Evolutionary conservation across 2,797 vertebrate species (phyloP).

Genomic region (Argentina silus): DNA sequence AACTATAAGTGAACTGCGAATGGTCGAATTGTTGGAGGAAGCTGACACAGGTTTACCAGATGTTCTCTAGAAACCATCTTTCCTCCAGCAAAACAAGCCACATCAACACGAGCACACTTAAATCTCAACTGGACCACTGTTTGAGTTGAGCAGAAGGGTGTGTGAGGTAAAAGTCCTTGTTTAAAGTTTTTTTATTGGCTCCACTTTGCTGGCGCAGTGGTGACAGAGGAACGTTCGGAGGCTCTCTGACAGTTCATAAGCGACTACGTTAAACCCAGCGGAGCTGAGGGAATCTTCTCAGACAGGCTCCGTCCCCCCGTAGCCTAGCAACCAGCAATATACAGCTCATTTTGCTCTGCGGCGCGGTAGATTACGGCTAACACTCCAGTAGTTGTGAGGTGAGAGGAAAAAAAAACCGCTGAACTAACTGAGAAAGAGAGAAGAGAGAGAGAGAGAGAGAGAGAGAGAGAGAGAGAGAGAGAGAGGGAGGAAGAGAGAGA

Average conservation of each 20-base stretch:
- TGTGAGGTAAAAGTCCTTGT: neutral
- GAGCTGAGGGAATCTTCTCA: slow-evolving; percentile 57
- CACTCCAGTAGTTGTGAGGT: slow-evolving; percentile 37
- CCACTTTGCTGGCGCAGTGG: slow-evolving; percentile 25
- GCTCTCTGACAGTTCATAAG: slow-evolving; percentile 59
- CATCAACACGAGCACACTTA: neutral
- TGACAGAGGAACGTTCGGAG: slow-evolving; percentile 40
- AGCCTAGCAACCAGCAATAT: slow-evolving; percentile 76
- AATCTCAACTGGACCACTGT: slow-evolving; percentile 3
- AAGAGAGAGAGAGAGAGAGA: slow-evolving; percentile 6
- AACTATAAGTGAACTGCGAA: slow-evolving; percentile 51
- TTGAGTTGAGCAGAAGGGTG: too few species aligned
- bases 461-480: slow-evolving; percentile 5
- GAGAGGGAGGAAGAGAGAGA: neutral
- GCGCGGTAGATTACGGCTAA: slow-evolving; percentile 46
- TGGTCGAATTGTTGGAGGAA: slow-evolving; percentile 15
- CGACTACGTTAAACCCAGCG: slow-evolving; percentile 41
- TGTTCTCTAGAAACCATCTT: neutral
- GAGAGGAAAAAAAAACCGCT: slow-evolving; percentile 17
- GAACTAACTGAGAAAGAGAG: slow-evolving; percentile 2
- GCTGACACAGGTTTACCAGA: neutral
- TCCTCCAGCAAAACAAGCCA: neutral
- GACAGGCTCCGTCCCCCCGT: slow-evolving; percentile 65
- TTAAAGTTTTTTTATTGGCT: slow-evolving; percentile 3
- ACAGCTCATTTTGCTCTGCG: slow-evolving; percentile 47